Evolutionary conservation across 2,797 vertebrate species (phyloP), one percentile per base, ranked within the genome.

Genomic region (Enoplosus armatus): DNA sequence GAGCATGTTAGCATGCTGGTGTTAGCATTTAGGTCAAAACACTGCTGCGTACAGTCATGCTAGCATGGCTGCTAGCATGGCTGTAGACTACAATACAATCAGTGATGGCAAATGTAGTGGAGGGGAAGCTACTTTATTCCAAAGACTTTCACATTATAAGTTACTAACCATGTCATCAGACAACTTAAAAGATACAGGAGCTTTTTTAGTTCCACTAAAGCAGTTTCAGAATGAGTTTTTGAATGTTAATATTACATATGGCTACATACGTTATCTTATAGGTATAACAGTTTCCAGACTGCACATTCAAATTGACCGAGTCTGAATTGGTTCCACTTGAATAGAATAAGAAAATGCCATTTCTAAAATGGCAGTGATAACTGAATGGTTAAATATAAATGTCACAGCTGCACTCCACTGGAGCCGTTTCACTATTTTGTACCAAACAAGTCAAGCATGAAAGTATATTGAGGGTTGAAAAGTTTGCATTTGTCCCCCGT

Each of bases 311-410:
- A 88, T 43, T 37, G 79, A 54, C 75, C 3, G 70, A 68, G 31
- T 87, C 76, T 41, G 83, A 89, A 92, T 81, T 67, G 63, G 87
- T 83, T 93, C 84, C 72, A 71, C 71, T 72, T 78, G 62, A 79
- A 76, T 9, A 71, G 76, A 84, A 87, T 56, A 35, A 82, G 72
- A 84, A 83, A 88, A 89, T 69, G 72, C 58, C 72, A 54, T 86
- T 85, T 76, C 51, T 54, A 39, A 85, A 89, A 81, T 56, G 77
- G 79, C 68, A 68, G 70, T 18, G 85, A 90, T 90, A 92, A 89
- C 50, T 69, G 77, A 85, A 87, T 86, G 73, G 61, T 87, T 90
- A 88, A 92, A 91, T 94, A 90, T 87, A 94, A 91, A 92, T 92
- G 91, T 93, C 89, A 92, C 90, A 91, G 89, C 83, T 85, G 84